These are phyloP conservation scores for Diadophis punctatus DNA, from an alignment of 2,113 vertebrate species.

Conservation along the genomic window DNA sequence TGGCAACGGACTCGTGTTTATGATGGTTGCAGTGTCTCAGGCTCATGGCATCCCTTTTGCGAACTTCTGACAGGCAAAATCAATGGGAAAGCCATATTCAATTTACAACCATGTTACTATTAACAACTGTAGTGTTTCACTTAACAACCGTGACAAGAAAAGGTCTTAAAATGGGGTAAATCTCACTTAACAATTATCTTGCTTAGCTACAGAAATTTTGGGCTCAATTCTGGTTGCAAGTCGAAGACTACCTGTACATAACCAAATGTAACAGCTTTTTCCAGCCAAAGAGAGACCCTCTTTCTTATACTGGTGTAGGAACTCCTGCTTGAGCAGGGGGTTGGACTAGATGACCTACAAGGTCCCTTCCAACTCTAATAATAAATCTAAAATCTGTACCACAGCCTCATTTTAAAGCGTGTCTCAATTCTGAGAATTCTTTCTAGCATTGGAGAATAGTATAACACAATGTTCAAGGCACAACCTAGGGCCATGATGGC, in stretches of 20 bases:
- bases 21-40: neutral
- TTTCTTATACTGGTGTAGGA: neutral
- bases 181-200: neutral
- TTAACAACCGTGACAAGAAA: neutral
- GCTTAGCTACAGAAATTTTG: neutral
- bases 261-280: neutral
- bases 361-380: too few relatives aligned
- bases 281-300: neutral
- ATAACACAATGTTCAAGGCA: neutral
- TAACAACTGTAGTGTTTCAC: neutral
- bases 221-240: neutral
- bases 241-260: neutral
- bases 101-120: neutral
- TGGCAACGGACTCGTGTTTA: neutral
- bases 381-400: too few relatives aligned
- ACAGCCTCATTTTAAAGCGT: neutral
- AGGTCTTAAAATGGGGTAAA: neutral
- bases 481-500: neutral
- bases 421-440: neutral
- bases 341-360: too few relatives aligned
- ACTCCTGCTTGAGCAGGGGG: too few relatives aligned
- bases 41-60: neutral
- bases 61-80: neutral
- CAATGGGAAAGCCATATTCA: neutral
- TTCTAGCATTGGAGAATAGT: neutral